Percentiles rank a stretch among this genome's conserved stretches.
Evolutionary conservation across 2,797 vertebrate species (phyloP).

Genomic region (Betta splendens): DNA sequence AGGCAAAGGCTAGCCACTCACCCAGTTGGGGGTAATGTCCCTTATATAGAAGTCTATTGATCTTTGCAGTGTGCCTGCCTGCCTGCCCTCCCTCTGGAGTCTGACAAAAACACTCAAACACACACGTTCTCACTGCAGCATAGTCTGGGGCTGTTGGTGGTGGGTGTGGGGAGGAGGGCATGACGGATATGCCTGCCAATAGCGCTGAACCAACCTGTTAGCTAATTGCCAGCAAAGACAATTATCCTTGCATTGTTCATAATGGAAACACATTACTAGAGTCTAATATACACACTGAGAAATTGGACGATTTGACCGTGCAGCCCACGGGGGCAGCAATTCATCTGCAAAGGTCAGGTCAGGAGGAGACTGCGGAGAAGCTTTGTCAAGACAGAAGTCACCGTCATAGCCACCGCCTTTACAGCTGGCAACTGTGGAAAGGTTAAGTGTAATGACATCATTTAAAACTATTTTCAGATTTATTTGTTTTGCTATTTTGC

Average conservation of each 20-base stretch:
- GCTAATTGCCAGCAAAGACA: conserved; percentile 98
- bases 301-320: conserved; percentile 89
- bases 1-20: conserved; percentile 87
- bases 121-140: conserved; percentile 43
- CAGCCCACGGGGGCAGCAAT: conserved; percentile 87
- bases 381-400: conserved; percentile 87
- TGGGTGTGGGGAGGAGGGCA: conserved; percentile 70
- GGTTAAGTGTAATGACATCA: background rate
- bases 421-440: conserved; percentile 20
- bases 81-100: conserved; percentile 65
- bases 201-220: conserved; percentile 95
- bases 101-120: conserved; percentile 62
- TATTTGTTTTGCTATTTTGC: background rate
- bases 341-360: conserved; percentile 91
- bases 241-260: conserved; percentile 96
- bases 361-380: conserved; percentile 73
- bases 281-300: conserved; percentile 95
- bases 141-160: conserved; percentile 67
- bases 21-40: conserved; percentile 92
- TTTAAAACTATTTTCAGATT: conserved; percentile 9
- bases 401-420: conserved; percentile 35
- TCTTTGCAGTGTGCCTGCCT: conserved; percentile 83
- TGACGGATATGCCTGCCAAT: conserved; percentile 96
- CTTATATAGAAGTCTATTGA: conserved; percentile 97
- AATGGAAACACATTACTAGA: conserved; percentile 97